Conservation (phyloP, 1,140 invertebrate genomes). For the Mactra quadrangularis region DNA sequence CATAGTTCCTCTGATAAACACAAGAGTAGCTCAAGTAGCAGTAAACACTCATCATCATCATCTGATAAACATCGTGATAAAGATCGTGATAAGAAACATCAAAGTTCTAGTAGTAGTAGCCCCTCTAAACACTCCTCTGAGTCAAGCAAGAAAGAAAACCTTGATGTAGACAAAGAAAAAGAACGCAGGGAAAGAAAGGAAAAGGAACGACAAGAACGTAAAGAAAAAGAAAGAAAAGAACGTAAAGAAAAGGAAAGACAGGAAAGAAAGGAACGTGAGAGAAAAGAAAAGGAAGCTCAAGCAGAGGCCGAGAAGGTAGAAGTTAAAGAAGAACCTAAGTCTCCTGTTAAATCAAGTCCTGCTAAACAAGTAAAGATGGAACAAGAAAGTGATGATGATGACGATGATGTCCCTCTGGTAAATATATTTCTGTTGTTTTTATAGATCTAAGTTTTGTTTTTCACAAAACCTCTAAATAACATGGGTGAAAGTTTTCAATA, state of each 20-base stretch:
- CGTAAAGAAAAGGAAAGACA: slow-evolving; percentile 42
- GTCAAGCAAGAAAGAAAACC: slow-evolving; percentile 59
- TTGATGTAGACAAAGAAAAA: slow-evolving; percentile 54
- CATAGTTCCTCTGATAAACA: slow-evolving; percentile 65
- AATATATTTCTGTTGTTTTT: no score
- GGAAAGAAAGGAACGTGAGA: slow-evolving; percentile 56
- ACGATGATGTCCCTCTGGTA: slow-evolving; percentile 92
- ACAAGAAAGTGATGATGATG: slow-evolving; percentile 87
- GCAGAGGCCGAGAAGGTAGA: slow-evolving; percentile 14
- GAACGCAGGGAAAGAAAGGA: slow-evolving; percentile 84
- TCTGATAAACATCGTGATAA: slow-evolving; percentile 45
- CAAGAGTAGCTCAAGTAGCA: slow-evolving; percentile 66
- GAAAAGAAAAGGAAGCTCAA: slow-evolving; percentile 11
- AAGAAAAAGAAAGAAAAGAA: slow-evolving; percentile 55
- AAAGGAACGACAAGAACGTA: slow-evolving; percentile 71
- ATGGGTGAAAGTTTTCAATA: no score
- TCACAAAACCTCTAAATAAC: no score
- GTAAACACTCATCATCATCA: slow-evolving; percentile 56
- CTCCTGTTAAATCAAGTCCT: slow-evolving; percentile 34
- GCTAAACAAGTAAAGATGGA: slow-evolving; percentile 78
- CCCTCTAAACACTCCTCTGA: slow-evolving; percentile 35
- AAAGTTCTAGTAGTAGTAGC: slow-evolving; percentile 55
- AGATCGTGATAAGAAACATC: slow-evolving; percentile 47
- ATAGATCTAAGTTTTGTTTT: no score
- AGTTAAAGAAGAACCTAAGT: slow-evolving; percentile 40